Evolutionary conservation across 2,797 vertebrate genomes (phyloP).

Genomic region (Rhinophrynus dorsalis): DNA sequence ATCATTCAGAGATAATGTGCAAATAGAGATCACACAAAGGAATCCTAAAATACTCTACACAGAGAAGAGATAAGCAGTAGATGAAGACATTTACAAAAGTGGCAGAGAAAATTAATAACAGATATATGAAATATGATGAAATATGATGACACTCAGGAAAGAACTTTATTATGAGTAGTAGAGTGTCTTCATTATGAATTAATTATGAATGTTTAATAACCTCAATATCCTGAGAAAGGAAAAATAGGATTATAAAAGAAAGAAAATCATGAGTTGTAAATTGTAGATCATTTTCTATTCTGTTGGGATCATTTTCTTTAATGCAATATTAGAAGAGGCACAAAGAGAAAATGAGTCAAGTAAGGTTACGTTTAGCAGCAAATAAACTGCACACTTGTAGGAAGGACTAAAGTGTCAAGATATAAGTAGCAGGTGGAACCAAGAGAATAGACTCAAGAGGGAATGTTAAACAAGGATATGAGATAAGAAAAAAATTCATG

Average conservation of each 20-base stretch:
- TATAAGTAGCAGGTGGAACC: no score
- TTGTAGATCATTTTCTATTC: constrained; percentile 11
- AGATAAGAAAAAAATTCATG: no score
- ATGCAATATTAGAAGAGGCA: background rate
- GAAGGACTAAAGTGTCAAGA: no score
- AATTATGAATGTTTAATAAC: constrained; percentile 26
- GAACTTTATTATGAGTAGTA: constrained; percentile 27
- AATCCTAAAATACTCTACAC: background rate
- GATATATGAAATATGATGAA: background rate
- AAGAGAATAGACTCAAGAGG: no score
- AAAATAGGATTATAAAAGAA: constrained; percentile 1
- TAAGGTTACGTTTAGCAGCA: background rate
- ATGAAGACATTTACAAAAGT: constrained; percentile 26
- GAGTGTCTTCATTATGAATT: constrained; percentile 33
- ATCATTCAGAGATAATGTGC: constrained; percentile 7
- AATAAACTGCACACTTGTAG: no score
- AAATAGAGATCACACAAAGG: constrained; percentile 18
- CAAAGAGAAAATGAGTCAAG: background rate
- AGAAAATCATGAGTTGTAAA: background rate
- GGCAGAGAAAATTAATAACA: constrained; percentile 27
- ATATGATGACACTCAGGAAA: background rate
- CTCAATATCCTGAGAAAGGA: constrained; percentile 29
- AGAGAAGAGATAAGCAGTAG: constrained; percentile 9
- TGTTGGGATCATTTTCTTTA: background rate
- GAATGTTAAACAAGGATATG: no score